phyloP scores from a whole-genome alignment of 2,888 invertebrate genomes.

The Timema cristinae region DNA sequence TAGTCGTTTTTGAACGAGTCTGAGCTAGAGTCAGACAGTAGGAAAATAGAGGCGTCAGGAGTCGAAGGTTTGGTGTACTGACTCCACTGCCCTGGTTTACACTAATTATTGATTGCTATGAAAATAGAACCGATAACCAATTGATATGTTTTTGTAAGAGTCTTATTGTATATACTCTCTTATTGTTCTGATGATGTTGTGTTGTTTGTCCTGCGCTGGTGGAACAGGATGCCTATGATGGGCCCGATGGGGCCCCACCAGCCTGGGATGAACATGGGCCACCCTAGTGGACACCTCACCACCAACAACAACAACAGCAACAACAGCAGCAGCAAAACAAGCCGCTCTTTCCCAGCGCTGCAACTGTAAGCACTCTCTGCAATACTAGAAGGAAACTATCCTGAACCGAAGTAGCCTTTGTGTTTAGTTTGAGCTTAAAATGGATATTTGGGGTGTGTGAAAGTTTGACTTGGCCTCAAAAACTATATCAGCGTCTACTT shows the following conservation, averaged over 20 bases:
- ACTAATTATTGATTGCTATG: no score
- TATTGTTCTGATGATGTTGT: neutral
- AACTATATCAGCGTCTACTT: no score
- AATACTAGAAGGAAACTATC: no score
- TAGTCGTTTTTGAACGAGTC: no score
- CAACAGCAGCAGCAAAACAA: constrained; percentile 45
- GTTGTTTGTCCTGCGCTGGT: constrained; percentile 21
- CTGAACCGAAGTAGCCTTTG: no score
- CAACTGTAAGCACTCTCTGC: constrained; percentile 39
- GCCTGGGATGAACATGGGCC: constrained; percentile 44
- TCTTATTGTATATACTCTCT: constrained; percentile 20
- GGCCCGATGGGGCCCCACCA: constrained; percentile 42
- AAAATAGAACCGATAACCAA: neutral
- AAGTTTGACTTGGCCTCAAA: no score
- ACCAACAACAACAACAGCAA: neutral
- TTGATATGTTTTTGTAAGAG: constrained; percentile 41
- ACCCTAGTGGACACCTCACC: constrained; percentile 44
- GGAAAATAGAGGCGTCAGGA: no score
- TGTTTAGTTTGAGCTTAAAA: no score
- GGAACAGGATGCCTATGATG: constrained; percentile 53
- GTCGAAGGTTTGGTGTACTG: no score
- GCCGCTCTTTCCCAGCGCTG: constrained; percentile 78
- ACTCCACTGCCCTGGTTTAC: no score
- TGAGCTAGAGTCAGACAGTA: no score
- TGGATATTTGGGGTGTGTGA: no score